Percentiles rank a stretch among this genome's conserved stretches.
Evolutionary conservation across 2,797 vertebrate genomes (phyloP).

Genomic region (Danio aesculapii): DNA sequence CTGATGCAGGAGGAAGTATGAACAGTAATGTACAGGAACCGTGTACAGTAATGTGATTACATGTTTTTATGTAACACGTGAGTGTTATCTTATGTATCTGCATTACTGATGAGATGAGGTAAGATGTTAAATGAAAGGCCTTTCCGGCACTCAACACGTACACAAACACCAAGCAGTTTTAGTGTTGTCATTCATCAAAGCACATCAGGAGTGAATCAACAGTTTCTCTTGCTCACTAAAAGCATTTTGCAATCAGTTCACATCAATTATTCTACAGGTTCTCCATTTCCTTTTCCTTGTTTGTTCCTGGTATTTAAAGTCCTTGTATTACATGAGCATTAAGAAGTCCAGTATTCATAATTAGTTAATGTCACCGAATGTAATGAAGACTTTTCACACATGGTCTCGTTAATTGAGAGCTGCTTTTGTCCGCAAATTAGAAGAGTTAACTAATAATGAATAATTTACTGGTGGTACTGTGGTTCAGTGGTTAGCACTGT

Average conservation of each 20-base stretch:
- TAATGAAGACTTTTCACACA: too few species aligned
- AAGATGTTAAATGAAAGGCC: background rate
- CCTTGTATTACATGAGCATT: too few species aligned
- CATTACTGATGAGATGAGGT: background rate
- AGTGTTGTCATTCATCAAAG: background rate
- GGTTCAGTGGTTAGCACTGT: too few species aligned
- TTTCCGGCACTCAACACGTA: background rate
- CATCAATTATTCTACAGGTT: background rate
- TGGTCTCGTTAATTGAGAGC: too few species aligned
- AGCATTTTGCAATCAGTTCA: background rate
- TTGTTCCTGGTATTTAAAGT: too few species aligned
- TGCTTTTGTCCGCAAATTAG: too few species aligned
- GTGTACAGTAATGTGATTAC: background rate
- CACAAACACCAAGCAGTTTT: background rate
- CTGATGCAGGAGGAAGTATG: background rate
- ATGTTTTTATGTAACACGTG: background rate
- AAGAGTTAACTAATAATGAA: too few species aligned
- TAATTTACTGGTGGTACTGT: too few species aligned
- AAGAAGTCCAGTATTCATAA: too few species aligned
- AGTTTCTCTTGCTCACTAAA: background rate
- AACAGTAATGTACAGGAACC: background rate
- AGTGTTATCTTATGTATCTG: slow-evolving; percentile 24
- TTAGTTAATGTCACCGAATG: too few species aligned
- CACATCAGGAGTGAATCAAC: background rate
- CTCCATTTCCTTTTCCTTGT: background rate